Evolutionary conservation across 2,888 invertebrate species (phyloP).

Genomic region (Pyrrhia umbra): DNA sequence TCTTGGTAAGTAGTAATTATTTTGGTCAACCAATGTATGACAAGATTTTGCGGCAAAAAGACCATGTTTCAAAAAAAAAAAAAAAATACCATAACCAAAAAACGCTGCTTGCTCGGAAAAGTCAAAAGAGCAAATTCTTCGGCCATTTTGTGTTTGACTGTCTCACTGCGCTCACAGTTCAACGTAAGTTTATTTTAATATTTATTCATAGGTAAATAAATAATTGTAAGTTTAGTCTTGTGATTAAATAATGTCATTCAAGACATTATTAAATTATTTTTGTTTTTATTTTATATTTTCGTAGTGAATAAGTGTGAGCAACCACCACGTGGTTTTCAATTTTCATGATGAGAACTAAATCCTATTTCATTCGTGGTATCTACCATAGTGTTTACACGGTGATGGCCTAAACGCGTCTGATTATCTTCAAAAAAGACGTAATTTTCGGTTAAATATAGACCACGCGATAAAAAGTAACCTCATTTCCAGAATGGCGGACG

Average conservation of each 20-base stretch:
- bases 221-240: neutral
- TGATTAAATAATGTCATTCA: neutral
- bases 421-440: constrained; percentile 31
- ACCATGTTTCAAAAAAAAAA: constrained; percentile 12
- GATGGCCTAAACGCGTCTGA: constrained; percentile 88
- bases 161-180: constrained; percentile 82
- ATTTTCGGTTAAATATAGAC: neutral
- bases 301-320: neutral
- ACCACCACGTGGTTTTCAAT: constrained; percentile 76
- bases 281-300: neutral
- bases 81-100: constrained; percentile 10
- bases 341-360: constrained; percentile 81
- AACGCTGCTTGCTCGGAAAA: neutral
- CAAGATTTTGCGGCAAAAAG: constrained; percentile 1
- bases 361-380: constrained; percentile 88
- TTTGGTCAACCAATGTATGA: neutral
- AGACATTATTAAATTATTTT: neutral
- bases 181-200: constrained; percentile 79
- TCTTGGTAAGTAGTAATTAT: neutral
- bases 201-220: neutral
- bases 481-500: constrained; percentile 97
- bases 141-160: constrained; percentile 88
- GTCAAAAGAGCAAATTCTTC: constrained; percentile 50
- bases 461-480: constrained; percentile 57
- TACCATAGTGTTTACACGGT: constrained; percentile 86